A percentile compares a stretch with the other conserved stretches of the same genome.
Conservation (phyloP, 1,140 invertebrate genomes). For the Drosophila nikananu region DNA sequence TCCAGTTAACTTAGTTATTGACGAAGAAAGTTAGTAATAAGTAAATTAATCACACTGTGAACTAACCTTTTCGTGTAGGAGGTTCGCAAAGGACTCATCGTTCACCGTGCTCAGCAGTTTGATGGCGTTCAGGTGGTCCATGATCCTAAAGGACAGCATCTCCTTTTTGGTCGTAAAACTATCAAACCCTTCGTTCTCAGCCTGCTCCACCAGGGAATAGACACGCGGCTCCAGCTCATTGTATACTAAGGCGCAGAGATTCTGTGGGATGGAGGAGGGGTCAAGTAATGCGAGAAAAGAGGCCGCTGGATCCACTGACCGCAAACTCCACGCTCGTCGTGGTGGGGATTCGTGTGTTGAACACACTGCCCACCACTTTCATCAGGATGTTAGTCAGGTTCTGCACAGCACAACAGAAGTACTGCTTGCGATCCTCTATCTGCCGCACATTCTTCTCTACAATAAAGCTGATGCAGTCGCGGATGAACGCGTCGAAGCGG, state of each 20-base stretch:
- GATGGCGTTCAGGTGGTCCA: conserved; percentile 59
- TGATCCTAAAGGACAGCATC: background rate
- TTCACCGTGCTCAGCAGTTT: conserved; percentile 45
- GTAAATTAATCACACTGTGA: conserved; percentile 4
- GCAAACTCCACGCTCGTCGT: conserved; percentile 40
- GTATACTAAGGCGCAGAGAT: conserved; percentile 51
- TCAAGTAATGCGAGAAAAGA: too few species aligned
- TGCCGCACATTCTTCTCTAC: conserved; percentile 42
- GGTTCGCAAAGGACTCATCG: conserved; percentile 29
- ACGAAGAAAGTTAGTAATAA: background rate
- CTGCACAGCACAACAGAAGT: conserved; percentile 61
- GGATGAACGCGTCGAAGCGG: conserved; percentile 53
- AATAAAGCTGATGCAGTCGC: conserved; percentile 48
- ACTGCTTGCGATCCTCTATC: conserved; percentile 39
- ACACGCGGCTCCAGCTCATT: conserved; percentile 61
- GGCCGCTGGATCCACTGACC: conserved; percentile 5
- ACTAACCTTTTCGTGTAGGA: conserved; percentile 51
- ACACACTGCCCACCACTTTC: conserved; percentile 61
- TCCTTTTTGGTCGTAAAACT: background rate
- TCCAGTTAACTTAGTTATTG: background rate
- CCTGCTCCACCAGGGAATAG: conserved; percentile 44
- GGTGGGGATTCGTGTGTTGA: conserved; percentile 52
- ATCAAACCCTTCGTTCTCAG: conserved; percentile 49
- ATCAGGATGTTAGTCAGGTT: conserved; percentile 65
- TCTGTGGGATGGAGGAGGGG: conserved; percentile 26